Base-by-base conservation (phyloP, 2,888 invertebrate species). In the Andricus curvator region DNA sequence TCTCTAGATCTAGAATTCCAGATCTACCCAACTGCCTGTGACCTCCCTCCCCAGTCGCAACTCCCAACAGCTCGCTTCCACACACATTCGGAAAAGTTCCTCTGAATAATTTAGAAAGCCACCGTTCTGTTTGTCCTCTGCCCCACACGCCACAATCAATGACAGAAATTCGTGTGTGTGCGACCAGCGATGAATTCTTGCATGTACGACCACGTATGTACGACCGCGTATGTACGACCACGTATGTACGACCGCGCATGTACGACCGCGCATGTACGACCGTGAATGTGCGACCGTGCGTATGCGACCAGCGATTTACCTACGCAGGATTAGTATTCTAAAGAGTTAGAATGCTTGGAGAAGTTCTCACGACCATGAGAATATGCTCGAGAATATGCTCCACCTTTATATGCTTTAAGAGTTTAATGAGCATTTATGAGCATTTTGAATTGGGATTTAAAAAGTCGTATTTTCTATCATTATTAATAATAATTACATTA, bases 61-160 rank as follows among this genome's bases (percentile, higher is more conserved):
- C 33, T 78, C 78, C 80, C 78, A 44, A 37, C 17, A 41, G 33
- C 29, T 66, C 33, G 60, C 67, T 33, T 60, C 17, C 17, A 44
- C 60, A 29, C 44, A 70, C 78, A 62, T 64, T 79, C 48, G 62
- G 74, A 65, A 80, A 77, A 64, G 77, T 80, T n/a, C 51, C 78
- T 9, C 17, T 77, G 48, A 77, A 77, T 77, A 64, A 77, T 77
- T 77, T 41, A 80, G 29, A 67, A 66, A 65, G 64, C 78, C 68
- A 60, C 29, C 29, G 33, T 77, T 62, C 48, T 80, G 81, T 80
- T 84, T 81, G 41, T 83, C 48, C 48, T 62, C 20, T 65, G 9
- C 13, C 22, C 17, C 77, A 62, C 56, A 74, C 11, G 51, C 33
- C 62, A 77, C 76, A 78, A 78, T 82, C 80, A 82, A 79, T 60